A percentile compares a stretch with the other conserved stretches of the same genome.
phyloP scores from a whole-genome alignment of 2,797 vertebrate genomes.

The Trachurus trachurus region DNA sequence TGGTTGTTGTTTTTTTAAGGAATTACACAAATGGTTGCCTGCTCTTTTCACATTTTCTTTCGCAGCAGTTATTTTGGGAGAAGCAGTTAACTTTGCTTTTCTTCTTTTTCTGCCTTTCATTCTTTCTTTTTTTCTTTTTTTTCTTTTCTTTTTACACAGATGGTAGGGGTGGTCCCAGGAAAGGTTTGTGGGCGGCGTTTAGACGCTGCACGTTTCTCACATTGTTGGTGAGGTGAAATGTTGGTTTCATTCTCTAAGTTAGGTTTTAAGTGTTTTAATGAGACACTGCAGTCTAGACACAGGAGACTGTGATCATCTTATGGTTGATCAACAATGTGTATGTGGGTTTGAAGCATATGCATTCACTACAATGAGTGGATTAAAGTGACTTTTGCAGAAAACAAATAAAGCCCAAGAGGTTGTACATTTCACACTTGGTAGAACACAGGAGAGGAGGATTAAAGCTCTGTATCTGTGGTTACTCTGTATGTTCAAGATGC shows the following conservation, averaged over 20 bases:
- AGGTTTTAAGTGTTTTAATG: conserved; percentile 36
- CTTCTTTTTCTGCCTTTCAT: not conserved
- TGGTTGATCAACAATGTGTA: conserved; percentile 5
- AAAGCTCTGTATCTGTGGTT: not conserved
- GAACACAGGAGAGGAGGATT: not conserved
- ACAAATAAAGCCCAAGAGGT: not conserved
- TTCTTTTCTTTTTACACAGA: conserved; percentile 51
- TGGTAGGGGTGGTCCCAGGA: conserved; percentile 47
- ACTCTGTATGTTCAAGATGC: not conserved
- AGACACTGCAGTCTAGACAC: conserved; percentile 41
- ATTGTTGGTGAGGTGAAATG: conserved; percentile 60
- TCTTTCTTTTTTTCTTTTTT: not conserved
- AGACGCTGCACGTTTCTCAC: conserved; percentile 54
- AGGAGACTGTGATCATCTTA: conserved; percentile 14
- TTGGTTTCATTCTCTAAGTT: conserved; percentile 38
- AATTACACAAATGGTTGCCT: not conserved
- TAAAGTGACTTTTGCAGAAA: not conserved
- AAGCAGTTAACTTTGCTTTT: conserved; percentile 15
- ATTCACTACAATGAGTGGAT: not conserved
- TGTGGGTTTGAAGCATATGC: not conserved
- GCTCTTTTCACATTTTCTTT: not conserved
- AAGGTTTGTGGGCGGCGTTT: conserved; percentile 69
- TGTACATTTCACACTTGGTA: not conserved
- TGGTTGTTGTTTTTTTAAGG: no score
- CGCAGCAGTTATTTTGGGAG: conserved; percentile 27